A percentile compares a stretch with the other conserved stretches of the same genome.
These are phyloP conservation scores for Poeciliopsis prolifica DNA, from an alignment of 2,113 vertebrate species.

Conservation along the genomic window DNA sequence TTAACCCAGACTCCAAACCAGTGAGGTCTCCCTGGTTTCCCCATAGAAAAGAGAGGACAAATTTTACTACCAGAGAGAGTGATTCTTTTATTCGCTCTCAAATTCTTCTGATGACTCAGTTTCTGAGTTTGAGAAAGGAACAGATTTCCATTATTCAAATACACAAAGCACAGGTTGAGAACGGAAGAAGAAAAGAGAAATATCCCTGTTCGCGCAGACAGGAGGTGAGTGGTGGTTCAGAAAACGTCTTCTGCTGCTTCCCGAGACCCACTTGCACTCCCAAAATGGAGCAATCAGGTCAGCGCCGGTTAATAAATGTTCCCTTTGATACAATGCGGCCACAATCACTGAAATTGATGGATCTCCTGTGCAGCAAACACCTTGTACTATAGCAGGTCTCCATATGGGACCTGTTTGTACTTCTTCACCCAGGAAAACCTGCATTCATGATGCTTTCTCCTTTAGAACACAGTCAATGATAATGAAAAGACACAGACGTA, in stretches of 20 bases:
- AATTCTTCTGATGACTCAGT: conserved; percentile 42
- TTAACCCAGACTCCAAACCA: conserved; percentile 44
- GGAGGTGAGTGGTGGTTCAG: conserved; percentile 34
- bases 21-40: conserved; percentile 67
- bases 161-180: conserved; percentile 54
- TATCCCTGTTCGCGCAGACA: conserved; percentile 50
- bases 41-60: conserved; percentile 35
- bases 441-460: conserved; percentile 59
- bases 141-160: conserved; percentile 52
- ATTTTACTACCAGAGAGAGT: conserved; percentile 30
- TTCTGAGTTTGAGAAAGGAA: conserved; percentile 59
- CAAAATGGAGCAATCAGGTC: conserved; percentile 63
- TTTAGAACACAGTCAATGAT: conserved; percentile 59
- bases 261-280: conserved; percentile 50
- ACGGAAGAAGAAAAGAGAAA: conserved; percentile 2
- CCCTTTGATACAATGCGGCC: conserved; percentile 52
- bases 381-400: conserved; percentile 35
- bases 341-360: conserved; percentile 49
- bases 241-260: conserved; percentile 12
- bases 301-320: conserved; percentile 62
- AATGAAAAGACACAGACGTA: conserved; percentile 66
- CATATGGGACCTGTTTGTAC: conserved; percentile 27
- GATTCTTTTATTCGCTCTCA: conserved; percentile 10
- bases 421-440: conserved; percentile 43
- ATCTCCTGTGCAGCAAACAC: conserved; percentile 31